Conservation (phyloP, 2,797 vertebrate genomes). For the Falco concolor region DNA sequence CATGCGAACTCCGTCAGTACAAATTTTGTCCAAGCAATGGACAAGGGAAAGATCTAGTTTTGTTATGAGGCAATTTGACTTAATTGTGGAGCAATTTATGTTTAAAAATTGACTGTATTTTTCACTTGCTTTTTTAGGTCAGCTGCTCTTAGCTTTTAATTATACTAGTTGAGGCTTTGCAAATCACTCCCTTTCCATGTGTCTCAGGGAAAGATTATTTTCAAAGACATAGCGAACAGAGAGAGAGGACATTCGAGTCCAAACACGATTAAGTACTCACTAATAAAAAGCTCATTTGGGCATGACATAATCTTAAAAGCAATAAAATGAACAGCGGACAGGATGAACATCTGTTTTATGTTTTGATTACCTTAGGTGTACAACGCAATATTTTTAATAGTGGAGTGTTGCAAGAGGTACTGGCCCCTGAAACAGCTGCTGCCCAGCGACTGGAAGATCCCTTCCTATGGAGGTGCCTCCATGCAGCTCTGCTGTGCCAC, state of each 20-base stretch:
- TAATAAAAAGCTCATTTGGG: conserved; percentile 38
- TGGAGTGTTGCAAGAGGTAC: background rate
- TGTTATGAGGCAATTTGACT: background rate
- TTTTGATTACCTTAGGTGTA: conserved; percentile 18
- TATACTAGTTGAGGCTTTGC: background rate
- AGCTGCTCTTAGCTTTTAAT: background rate
- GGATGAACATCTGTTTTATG: background rate
- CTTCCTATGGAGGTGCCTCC: background rate
- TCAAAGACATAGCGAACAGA: background rate
- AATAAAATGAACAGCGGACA: background rate
- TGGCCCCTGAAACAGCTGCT: background rate
- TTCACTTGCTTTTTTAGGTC: background rate
- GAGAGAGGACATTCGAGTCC: background rate
- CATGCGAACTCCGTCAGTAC: background rate
- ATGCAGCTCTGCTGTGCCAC: background rate
- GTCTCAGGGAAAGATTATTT: background rate
- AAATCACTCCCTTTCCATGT: conserved; percentile 1
- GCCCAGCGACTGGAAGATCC: background rate
- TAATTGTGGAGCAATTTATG: background rate
- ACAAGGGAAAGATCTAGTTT: background rate
- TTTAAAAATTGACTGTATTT: background rate
- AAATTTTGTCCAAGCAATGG: background rate
- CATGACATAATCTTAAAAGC: conserved; percentile 26
- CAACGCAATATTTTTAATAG: background rate
- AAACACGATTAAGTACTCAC: background rate